phyloP scores from a whole-genome alignment of 2,113 vertebrate genomes.

The Daboia siamensis region DNA sequence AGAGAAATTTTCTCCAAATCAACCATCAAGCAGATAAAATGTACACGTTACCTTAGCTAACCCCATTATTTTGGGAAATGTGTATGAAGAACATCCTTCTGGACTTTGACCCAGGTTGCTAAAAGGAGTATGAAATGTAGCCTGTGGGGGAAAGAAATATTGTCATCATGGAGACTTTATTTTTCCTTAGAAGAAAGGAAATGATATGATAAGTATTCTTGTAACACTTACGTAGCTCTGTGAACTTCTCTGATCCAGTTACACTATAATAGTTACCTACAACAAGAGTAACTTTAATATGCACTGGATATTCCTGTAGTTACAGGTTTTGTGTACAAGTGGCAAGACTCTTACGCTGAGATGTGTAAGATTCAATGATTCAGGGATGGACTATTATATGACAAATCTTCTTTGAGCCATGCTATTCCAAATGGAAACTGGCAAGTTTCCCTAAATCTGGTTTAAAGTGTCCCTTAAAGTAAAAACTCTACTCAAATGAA shows the following conservation, averaged over 20 bases:
- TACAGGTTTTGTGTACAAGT: background rate
- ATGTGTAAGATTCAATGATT: background rate
- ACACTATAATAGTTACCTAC: background rate
- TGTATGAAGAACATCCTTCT: conserved; percentile 84
- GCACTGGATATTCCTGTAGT: background rate
- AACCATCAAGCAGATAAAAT: background rate
- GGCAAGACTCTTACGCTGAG: background rate
- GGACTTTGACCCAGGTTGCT: conserved; percentile 78
- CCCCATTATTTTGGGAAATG: conserved; percentile 86
- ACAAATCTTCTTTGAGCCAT: background rate
- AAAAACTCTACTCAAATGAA: background rate
- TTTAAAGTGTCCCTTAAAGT: background rate
- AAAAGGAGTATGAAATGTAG: conserved; percentile 83
- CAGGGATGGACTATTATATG: background rate
- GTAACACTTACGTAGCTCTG: background rate
- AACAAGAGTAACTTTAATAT: background rate
- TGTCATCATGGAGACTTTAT: background rate
- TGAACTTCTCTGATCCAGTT: background rate
- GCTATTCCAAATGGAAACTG: background rate
- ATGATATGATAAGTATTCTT: background rate
- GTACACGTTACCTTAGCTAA: conserved; percentile 72
- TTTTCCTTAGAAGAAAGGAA: background rate
- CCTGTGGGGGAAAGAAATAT: conserved; percentile 57
- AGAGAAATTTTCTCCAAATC: background rate
- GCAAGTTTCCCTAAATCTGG: background rate